Conservation (phyloP, 2,797 vertebrate genomes). For the Oreochromis mossambicus region DNA sequence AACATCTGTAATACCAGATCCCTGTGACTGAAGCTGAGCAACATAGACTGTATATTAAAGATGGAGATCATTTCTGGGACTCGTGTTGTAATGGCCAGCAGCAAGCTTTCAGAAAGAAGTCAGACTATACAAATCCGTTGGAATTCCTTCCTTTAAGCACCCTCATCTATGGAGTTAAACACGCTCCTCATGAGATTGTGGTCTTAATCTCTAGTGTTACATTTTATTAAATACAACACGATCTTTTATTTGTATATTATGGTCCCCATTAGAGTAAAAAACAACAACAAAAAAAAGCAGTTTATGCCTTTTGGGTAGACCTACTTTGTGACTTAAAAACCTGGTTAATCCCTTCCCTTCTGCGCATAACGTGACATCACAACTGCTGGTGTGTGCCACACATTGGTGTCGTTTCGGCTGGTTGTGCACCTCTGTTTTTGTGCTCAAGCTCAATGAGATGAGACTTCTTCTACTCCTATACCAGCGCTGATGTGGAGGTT, state of each 20-base stretch:
- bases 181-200: neutral
- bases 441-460: neutral
- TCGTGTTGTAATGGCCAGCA: accelerated
- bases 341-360: neutral
- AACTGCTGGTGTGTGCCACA: neutral
- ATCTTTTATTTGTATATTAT: neutral
- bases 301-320: neutral
- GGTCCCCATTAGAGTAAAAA: neutral
- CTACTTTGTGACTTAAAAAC: neutral
- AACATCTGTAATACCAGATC: neutral
- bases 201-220: neutral
- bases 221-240: neutral
- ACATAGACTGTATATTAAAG: neutral
- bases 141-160: neutral
- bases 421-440: neutral
- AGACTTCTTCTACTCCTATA: neutral
- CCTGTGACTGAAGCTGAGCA: neutral
- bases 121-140: neutral
- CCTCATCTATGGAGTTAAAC: neutral
- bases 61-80: neutral
- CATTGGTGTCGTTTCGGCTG: neutral
- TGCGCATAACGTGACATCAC: neutral
- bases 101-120: neutral
- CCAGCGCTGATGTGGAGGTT: neutral
- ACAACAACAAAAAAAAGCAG: neutral